Evolutionary conservation across 2,113 vertebrate species (phyloP), one percentile per base, ranked within the genome.

Genomic region (Oenanthe melanoleuca): DNA sequence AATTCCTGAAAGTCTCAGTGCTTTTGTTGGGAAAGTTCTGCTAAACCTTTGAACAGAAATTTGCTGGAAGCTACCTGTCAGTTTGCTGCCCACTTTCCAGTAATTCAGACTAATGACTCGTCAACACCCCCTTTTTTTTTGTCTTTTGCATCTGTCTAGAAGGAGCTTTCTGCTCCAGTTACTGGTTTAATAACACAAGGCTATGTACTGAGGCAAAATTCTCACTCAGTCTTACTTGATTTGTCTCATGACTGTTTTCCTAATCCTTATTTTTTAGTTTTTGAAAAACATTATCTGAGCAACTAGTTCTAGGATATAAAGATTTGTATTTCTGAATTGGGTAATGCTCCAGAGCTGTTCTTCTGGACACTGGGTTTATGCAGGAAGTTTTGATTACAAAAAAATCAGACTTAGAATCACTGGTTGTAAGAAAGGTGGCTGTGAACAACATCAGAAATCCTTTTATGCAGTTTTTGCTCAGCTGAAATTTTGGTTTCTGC

Each of bases 111-210:
- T 96, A 96, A 95, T 88, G 85, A 89, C 71, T 92, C 6, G 14
- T 93, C 89, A 95, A 21, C 49, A 71, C 31, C 18, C 4, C 2
- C 7, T 18, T 26, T n/a, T 19, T 38, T 34, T 9, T 21, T n/a
- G 9, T 33, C n/a, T 59, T 94, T 89, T 92, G 29, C 81, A 92
- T 96, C 89, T 94, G 84, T 93, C 95, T 92, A 89, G 79, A 80
- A 88, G 82, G 23, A 86, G 77, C 63, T 96, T 97, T 97, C 94
- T 95, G 95, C 93, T 97, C 63, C 92, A 96, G 55, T 97, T 96
- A 53, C 45, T 5, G 5, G 29, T 91, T 95, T 97, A 95, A 95
- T 95, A 91, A 38, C 66, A 55, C 50, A 50, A 70, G 23, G 34
- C 66, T 81, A 34, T 82, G 26, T 69, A 52, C 65, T 0, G 2